A percentile compares a stretch with the other conserved stretches of the same genome.
phyloP scores from a whole-genome alignment of 2,113 vertebrate species.

The Hydrochoerus hydrochaeris region DNA sequence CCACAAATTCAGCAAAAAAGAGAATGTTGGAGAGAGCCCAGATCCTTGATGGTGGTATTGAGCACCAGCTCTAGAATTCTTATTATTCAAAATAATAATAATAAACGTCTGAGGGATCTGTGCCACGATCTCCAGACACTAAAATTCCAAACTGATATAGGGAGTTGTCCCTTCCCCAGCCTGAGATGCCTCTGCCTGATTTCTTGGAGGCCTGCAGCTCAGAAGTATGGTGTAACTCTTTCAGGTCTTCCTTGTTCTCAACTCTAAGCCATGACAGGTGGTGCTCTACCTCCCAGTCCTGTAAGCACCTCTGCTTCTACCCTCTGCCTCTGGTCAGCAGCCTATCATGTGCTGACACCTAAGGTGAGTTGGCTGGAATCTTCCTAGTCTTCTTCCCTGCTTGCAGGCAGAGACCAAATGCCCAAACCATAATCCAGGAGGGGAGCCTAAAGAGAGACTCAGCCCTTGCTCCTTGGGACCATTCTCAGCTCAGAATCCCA shows the following conservation, averaged over 20 bases:
- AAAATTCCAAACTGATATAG: not conserved
- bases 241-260: not conserved
- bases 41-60: not conserved
- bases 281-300: not conserved
- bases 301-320: not conserved
- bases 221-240: not conserved
- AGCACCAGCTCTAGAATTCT: not conserved
- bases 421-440: not conserved
- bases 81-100: not conserved
- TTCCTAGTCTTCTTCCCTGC: not conserved
- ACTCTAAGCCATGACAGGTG: not conserved
- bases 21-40: not conserved
- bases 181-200: not conserved
- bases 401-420: not conserved
- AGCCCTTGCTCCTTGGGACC: not conserved
- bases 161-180: not conserved
- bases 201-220: not conserved
- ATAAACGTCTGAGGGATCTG: not conserved
- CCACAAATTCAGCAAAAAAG: not conserved
- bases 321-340: not conserved
- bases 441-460: not conserved
- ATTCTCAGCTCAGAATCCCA: not conserved
- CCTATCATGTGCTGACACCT: not conserved
- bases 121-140: not conserved
- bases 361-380: not conserved